Evolutionary conservation across 2,797 vertebrate species (phyloP), one percentile per base, ranked within the genome.

Genomic region (Anabacerthia variegaticeps): DNA sequence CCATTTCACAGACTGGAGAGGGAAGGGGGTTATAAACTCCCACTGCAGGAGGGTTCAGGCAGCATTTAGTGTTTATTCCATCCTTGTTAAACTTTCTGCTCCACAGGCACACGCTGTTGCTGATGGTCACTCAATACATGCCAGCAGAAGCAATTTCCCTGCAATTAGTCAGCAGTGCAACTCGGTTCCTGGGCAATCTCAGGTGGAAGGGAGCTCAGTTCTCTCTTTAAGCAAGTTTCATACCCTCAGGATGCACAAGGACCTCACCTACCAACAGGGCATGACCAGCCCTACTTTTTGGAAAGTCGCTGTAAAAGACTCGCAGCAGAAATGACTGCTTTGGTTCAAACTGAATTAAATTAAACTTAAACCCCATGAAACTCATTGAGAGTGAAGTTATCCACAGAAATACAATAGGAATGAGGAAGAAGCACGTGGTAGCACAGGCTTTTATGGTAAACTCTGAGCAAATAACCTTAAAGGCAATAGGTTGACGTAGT

Each of bases 131-230:
- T 72, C 69, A 14, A 13, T 48, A 9, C 6, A 1, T 48, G 34
- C 85, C 85, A 85, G 89, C 83, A 90, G 83, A 82, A 92, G 79
- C 68, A 77, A 82, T 85, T 92, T 95, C 34, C 69, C 81, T 80
- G 80, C 83, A 90, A 87, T 90, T 96, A 93, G 80, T 90, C 89
- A 90, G 89, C 63, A 46, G 15, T 4, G 80, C 66, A 79, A 23
- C 54, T 37, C 73, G 15, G 82, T 32, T 67, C 92, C 69, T 52
- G 46, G 59, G 88, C 76, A 88, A 54, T 28, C 30, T 73, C 36
- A 11, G 66, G 88, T 36, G 34, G 48, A 67, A 91, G 44, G 6
- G 9, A 66, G 68, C 59, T 58, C 75, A 37, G 55, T 3, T 69
- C 44, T 23, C 19, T 39, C 86, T 59, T 39, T 9, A 26, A 93